A percentile compares a stretch with the other conserved stretches of the same genome.
phyloP scores from a whole-genome alignment of 2,113 vertebrate genomes.

The Perca fluviatilis region DNA sequence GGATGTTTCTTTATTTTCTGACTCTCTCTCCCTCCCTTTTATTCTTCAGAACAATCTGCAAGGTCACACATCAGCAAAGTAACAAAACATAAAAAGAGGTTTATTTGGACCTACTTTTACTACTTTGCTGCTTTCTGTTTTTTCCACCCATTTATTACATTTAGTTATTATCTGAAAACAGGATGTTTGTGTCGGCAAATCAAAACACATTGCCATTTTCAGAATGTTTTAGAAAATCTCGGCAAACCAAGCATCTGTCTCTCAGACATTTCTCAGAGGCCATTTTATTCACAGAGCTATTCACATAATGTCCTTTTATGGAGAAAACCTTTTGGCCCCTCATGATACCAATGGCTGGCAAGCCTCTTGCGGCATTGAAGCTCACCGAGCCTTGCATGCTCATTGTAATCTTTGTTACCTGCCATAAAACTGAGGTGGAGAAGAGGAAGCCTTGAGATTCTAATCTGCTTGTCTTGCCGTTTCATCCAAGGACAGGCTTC shows the following conservation, averaged over 20 bases:
- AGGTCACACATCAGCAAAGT: constrained; percentile 57
- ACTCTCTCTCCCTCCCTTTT: constrained; percentile 14
- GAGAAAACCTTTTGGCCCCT: constrained; percentile 11
- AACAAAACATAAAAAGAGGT: constrained; percentile 12
- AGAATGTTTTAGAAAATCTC: constrained; percentile 13
- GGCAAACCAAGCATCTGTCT: neutral
- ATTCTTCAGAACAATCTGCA: constrained; percentile 30
- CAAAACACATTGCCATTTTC: constrained; percentile 20
- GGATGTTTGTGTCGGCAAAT: constrained; percentile 12
- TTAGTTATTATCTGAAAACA: constrained; percentile 12
- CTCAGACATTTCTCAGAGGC: constrained; percentile 13
- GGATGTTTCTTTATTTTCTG: constrained; percentile 43
- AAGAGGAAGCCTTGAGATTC: constrained; percentile 41
- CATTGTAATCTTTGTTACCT: constrained; percentile 54
- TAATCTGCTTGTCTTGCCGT: constrained; percentile 23
- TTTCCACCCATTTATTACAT: constrained; percentile 15
- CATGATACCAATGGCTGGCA: constrained; percentile 31
- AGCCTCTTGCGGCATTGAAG: constrained; percentile 8
- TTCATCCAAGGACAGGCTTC: constrained; percentile 25
- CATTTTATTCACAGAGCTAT: constrained; percentile 17
- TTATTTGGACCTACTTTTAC: constrained; percentile 13
- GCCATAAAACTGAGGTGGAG: constrained; percentile 13
- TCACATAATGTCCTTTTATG: constrained; percentile 37
- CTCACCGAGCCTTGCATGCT: constrained; percentile 20
- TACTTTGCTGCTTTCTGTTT: neutral